Percentiles rank a stretch among this genome's conserved stretches.
Conservation (phyloP, 2,113 vertebrate genomes). For the Xyliphius kryptos region DNA sequence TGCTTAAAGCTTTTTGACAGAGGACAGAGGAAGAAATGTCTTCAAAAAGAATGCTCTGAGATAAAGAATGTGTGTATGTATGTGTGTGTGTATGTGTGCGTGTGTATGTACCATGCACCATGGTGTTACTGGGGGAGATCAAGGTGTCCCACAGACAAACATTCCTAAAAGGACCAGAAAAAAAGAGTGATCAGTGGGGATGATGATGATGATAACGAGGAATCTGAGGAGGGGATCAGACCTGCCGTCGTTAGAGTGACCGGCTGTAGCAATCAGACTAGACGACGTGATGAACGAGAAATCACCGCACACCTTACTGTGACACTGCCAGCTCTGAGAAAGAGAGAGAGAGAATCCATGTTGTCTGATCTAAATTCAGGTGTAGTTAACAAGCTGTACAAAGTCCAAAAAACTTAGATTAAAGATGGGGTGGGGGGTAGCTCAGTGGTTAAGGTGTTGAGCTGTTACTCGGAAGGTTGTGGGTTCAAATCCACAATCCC, state of each 20-base stretch:
- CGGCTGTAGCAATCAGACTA: constrained; percentile 91
- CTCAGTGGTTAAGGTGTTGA: no score
- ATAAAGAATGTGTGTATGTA: no score
- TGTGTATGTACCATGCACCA: constrained; percentile 76
- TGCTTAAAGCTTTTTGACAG: no score
- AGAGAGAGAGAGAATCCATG: not conserved
- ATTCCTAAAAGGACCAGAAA: constrained; percentile 62
- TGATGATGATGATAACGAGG: not conserved
- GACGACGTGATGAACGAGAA: constrained; percentile 96
- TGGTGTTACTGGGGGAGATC: constrained; percentile 77
- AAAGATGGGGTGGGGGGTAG: no score
- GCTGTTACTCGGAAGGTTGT: no score
- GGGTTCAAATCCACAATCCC: no score
- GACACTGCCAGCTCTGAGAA: constrained; percentile 91
- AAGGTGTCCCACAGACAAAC: constrained; percentile 90
- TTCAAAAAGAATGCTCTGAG: no score
- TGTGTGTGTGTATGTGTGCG: not conserved
- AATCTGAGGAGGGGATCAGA: constrained; percentile 42
- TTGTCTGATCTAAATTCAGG: no score
- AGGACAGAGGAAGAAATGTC: no score
- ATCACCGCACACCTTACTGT: constrained; percentile 89
- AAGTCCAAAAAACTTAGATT: no score
- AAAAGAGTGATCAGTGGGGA: constrained; percentile 3
- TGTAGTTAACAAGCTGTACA: no score
- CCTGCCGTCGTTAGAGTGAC: constrained; percentile 94